phyloP scores from a whole-genome alignment of 2,888 invertebrate genomes.

The Oxytorus armatus region DNA sequence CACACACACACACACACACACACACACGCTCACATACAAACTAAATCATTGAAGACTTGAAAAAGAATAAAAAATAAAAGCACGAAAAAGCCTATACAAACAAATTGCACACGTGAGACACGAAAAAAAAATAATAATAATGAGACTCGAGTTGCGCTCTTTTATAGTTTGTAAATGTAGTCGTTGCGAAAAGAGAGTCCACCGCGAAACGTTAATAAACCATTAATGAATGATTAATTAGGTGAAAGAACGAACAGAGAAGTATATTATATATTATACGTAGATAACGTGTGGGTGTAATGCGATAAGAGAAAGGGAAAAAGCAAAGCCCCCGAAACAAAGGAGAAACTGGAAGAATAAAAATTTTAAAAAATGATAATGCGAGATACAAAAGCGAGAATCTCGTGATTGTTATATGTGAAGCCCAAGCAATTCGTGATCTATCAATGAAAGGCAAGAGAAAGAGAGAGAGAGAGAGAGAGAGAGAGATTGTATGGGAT shows the following conservation, averaged over 20 bases:
- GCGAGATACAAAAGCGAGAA: conserved; percentile 38
- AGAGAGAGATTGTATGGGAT: conserved; percentile 8
- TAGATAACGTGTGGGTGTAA: conserved; percentile 51
- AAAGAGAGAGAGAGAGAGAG: not conserved
- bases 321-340: conserved; percentile 10
- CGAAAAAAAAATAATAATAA: conserved; percentile 49
- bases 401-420: conserved; percentile 28
- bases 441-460: conserved; percentile 27
- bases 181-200: conserved; percentile 65
- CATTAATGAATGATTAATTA: conserved; percentile 48
- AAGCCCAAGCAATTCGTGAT: conserved; percentile 48
- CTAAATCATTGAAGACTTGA: conserved; percentile 54
- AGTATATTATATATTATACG: conserved; percentile 59
- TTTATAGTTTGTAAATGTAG: conserved; percentile 77
- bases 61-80: conserved; percentile 59
- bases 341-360: conserved; percentile 15
- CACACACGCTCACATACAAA: too few species aligned
- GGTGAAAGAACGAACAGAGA: conserved; percentile 52
- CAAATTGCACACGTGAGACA: conserved; percentile 48
- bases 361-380: conserved; percentile 10
- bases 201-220: conserved; percentile 15
- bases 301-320: conserved; percentile 41
- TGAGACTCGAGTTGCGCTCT: conserved; percentile 71
- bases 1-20: conserved; percentile 9
- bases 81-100: conserved; percentile 51